Percentiles rank a stretch among this genome's conserved stretches.
phyloP scores from a whole-genome alignment of 2,888 invertebrate species.

The Caenorhabditis japonica region DNA sequence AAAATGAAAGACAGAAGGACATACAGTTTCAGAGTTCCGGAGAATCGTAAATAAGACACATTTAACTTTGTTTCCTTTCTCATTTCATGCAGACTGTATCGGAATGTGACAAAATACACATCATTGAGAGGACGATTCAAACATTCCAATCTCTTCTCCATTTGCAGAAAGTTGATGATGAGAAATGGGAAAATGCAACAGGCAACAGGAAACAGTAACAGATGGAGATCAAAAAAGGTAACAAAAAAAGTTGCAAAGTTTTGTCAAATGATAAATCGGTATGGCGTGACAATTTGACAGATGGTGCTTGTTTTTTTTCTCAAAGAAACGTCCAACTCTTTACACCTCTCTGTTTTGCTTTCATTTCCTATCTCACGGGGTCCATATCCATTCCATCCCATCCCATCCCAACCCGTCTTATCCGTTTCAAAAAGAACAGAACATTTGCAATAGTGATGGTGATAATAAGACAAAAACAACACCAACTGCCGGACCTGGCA shows the following conservation, averaged over 20 bases:
- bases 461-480: constrained; percentile 48
- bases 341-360: constrained; percentile 48
- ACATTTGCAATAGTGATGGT: constrained; percentile 38
- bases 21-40: constrained; percentile 19
- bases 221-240: constrained; percentile 26
- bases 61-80: not conserved
- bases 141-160: constrained; percentile 43
- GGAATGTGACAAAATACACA: constrained; percentile 39
- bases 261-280: constrained; percentile 34
- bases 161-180: too few species aligned
- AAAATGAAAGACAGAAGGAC: not conserved
- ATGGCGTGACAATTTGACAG: constrained; percentile 52
- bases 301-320: constrained; percentile 40
- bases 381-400: constrained; percentile 10
- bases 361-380: constrained; percentile 41
- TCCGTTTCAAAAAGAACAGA: constrained; percentile 43
- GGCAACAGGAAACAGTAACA: constrained; percentile 9
- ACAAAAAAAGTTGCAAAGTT: constrained; percentile 8
- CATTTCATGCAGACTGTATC: constrained; percentile 15
- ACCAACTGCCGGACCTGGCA: constrained; percentile 38
- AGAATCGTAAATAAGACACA: constrained; percentile 42
- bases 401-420: too few species aligned
- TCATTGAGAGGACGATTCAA: constrained; percentile 18
- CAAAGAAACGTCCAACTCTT: constrained; percentile 28
- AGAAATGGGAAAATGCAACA: too few species aligned